Conservation (phyloP, 2,888 invertebrate species). For the Sympetrum striolatum region DNA sequence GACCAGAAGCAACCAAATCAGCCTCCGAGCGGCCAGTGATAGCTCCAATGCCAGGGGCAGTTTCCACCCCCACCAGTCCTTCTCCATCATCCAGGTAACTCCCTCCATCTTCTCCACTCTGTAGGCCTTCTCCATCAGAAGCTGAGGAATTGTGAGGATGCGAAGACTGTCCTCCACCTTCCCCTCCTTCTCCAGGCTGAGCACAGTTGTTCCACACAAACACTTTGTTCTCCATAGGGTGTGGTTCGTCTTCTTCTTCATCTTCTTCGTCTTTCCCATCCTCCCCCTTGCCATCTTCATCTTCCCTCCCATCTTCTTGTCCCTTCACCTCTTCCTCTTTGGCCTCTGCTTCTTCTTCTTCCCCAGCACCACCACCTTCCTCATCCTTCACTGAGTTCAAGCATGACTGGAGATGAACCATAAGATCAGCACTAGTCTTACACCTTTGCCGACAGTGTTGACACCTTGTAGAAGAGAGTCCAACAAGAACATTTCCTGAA, state of each 20-base stretch:
- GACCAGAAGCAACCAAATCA: slow-evolving; percentile 5
- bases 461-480: slow-evolving; percentile 72
- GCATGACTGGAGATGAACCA: slow-evolving; percentile 78
- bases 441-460: slow-evolving; percentile 87
- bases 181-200: slow-evolving; percentile 45
- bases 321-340: slow-evolving; percentile 34
- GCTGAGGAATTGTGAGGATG: slow-evolving; percentile 13
- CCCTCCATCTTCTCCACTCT: slow-evolving; percentile 50
- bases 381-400: slow-evolving; percentile 48
- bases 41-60: slow-evolving; percentile 62
- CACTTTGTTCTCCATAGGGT: slow-evolving; percentile 81
- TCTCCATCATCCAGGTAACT: slow-evolving; percentile 59
- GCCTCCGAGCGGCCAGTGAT: slow-evolving; percentile 50
- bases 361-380: slow-evolving; percentile 11
- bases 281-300: slow-evolving; percentile 53
- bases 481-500: slow-evolving; percentile 47
- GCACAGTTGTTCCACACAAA: slow-evolving; percentile 82
- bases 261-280: slow-evolving; percentile 55
- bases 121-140: slow-evolving; percentile 13
- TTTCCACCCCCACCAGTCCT: slow-evolving; percentile 60
- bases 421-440: slow-evolving; percentile 81
- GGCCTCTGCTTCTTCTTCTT: slow-evolving; percentile 44
- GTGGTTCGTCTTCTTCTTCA: slow-evolving; percentile 60
- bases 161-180: background rate
- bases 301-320: background rate